These are phyloP conservation scores for Gopherus evgoodei DNA, from an alignment of 2,113 vertebrate species.

Conservation along the genomic window DNA sequence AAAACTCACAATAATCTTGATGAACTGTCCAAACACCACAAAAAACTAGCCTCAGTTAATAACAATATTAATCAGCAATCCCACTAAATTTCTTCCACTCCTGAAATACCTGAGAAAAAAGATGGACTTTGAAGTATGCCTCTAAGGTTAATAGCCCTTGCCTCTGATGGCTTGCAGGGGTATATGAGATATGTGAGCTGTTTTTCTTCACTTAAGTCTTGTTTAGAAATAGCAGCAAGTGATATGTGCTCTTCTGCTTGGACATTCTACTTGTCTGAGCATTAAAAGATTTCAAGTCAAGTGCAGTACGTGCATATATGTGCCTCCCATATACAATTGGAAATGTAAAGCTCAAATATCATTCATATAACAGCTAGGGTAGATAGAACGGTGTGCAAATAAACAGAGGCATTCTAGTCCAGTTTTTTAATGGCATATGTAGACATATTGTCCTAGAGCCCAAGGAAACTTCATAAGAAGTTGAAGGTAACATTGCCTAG, in stretches of 20 bases:
- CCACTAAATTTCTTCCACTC: not conserved
- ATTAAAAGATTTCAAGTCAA: not conserved
- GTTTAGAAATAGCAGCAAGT: not conserved
- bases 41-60: not conserved
- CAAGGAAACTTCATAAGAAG: not conserved
- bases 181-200: not conserved
- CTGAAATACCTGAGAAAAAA: not conserved
- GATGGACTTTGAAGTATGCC: too few species aligned
- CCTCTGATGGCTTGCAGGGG: too few species aligned
- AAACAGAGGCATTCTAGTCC: too few species aligned
- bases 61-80: not conserved
- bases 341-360: not conserved
- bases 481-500: not conserved
- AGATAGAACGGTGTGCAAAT: not conserved
- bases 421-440: not conserved
- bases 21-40: too few species aligned
- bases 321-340: not conserved
- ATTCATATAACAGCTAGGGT: not conserved
- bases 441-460: not conserved
- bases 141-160: too few species aligned
- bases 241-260: not conserved
- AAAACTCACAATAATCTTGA: not conserved
- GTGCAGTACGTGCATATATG: too few species aligned
- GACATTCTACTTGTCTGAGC: not conserved
- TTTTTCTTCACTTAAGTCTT: not conserved